These are phyloP conservation scores for Spatula clypeata DNA, from an alignment of 2,797 vertebrate genomes.

Conservation along the genomic window DNA sequence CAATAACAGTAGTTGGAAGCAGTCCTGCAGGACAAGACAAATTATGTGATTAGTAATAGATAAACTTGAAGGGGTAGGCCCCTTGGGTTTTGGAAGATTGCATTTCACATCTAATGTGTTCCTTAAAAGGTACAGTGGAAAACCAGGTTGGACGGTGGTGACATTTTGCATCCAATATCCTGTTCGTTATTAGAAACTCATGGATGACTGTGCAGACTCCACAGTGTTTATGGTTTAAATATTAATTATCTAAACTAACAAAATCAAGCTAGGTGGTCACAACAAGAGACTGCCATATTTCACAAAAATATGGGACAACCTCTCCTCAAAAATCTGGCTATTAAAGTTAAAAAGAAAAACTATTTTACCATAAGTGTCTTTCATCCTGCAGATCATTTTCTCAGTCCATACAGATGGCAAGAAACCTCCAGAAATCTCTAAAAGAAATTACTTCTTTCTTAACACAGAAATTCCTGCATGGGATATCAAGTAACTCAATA, in stretches of 20 bases:
- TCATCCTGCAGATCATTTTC: background rate
- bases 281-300: background rate
- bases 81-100: background rate
- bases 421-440: slow-evolving; percentile 14
- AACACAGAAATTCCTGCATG: slow-evolving; percentile 25
- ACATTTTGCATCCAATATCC: slow-evolving; percentile 4
- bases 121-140: slow-evolving; percentile 29
- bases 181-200: background rate
- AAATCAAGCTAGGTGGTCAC: background rate
- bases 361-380: background rate
- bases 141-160: background rate
- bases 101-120: slow-evolving; percentile 34
- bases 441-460: slow-evolving; percentile 36
- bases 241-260: background rate
- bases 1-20: background rate
- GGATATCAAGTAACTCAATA: slow-evolving; percentile 59
- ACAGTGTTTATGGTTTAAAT: background rate
- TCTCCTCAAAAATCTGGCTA: background rate
- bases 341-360: background rate
- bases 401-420: background rate
- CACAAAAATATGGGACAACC: background rate
- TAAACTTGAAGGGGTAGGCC: background rate
- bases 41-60: slow-evolving; percentile 26
- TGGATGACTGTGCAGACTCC: background rate
- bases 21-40: background rate